A percentile compares a stretch with the other conserved stretches of the same genome.
Evolutionary conservation across 2,113 vertebrate species (phyloP).

Genomic region (Microtus ochrogaster): DNA sequence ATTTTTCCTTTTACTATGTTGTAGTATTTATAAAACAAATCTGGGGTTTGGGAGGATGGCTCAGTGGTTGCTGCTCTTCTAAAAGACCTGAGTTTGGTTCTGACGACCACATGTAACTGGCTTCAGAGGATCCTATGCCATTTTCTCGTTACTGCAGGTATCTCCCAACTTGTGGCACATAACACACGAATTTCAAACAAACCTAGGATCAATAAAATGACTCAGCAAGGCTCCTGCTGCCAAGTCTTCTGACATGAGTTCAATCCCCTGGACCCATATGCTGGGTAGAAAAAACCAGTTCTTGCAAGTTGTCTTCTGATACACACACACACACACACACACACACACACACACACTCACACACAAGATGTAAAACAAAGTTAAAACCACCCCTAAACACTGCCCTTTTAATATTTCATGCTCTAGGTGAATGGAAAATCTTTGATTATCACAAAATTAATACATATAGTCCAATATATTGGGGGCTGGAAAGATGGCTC

Average conservation of each 20-base stretch:
- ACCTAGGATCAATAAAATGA: background rate
- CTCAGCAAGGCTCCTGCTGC: background rate
- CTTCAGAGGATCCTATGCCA: background rate
- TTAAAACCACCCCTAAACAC: background rate
- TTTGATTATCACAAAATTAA: background rate
- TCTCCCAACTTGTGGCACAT: background rate
- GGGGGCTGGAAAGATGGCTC: too few relatives aligned
- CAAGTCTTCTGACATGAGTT: background rate
- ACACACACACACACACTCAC: too few relatives aligned
- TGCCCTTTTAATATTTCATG: conserved; percentile 13
- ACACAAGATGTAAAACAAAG: background rate
- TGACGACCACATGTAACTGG: background rate
- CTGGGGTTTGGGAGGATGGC: background rate
- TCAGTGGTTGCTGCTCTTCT: background rate
- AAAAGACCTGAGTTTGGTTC: background rate
- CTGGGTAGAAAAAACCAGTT: background rate
- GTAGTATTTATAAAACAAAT: background rate
- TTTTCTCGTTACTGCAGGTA: background rate
- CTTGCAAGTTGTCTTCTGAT: background rate
- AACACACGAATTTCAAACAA: background rate
- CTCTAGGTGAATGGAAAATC: conserved; percentile 9
- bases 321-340: background rate
- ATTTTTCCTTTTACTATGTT: background rate
- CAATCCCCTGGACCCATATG: background rate
- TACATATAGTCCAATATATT: background rate